Evolutionary conservation across 2,888 invertebrate species (phyloP), one percentile per base, ranked within the genome.

Genomic region (Orgyia antiqua): DNA sequence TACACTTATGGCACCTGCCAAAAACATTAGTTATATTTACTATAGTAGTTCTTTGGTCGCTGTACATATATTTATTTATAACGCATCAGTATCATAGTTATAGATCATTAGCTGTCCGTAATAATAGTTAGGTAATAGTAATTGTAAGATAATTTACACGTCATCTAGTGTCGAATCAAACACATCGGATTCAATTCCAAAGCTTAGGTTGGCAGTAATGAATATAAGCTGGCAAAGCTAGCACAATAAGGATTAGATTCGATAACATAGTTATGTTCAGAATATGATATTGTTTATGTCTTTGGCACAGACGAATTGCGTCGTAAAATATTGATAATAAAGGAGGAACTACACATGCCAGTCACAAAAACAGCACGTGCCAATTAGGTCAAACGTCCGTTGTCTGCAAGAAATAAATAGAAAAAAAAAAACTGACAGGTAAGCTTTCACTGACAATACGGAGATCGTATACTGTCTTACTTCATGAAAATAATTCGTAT

Each of bases 301-400:
- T 29, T 28, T 31, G 29, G 32, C 26, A 31, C 36, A 11, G 17
- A 19, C 18, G 15, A 38, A 41, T 41, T 37, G 26, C 29, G 34
- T 39, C 29, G 38, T 38, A 37, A 33, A 47, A 42, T 5, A 43
- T 39, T 39, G 39, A 58, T 51, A 62, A 58, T 40, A 51, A 58
- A 55, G 51, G 68, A 24, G 5, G 4, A 23, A 10, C 5, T 11
- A 23, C 3, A 23, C 1, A 10, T 10, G 2, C 6, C 36, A 10
- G 29, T 37, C 29, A 57, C 51, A 59, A 68, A 65, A 63, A 55
- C 47, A 51, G 57, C 46, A 46, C 42, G 62, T 78, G 82, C 82
- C 82, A 82, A 82, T 61, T 82, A 56, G 82, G 82, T 77, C 77
- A 74, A 64, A 60, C 61, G 68, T 68, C 68, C 59, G 58, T 65